Conservation (phyloP, 2,888 invertebrate genomes). For the Coenonympha glycerion region DNA sequence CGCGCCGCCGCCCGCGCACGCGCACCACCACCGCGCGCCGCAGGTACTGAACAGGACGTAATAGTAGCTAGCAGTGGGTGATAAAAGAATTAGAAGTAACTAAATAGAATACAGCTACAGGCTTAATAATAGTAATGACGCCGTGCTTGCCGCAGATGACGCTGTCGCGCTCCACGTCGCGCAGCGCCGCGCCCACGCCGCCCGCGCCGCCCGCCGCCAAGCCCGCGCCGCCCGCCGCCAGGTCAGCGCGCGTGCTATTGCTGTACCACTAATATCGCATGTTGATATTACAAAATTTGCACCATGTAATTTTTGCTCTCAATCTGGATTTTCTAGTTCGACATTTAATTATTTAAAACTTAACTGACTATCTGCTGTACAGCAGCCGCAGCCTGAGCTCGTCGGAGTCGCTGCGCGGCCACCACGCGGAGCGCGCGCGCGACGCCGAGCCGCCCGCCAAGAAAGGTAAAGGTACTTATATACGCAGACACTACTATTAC, state of each 20-base stretch:
- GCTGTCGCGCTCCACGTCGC: constrained; percentile 16
- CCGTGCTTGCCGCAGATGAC: constrained; percentile 14
- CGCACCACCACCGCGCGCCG: constrained; percentile 29
- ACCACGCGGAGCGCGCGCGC: constrained; percentile 54
- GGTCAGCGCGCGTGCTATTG: too few species aligned
- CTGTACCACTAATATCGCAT: neutral
- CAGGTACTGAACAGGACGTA: constrained; percentile 23
- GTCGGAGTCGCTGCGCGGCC: constrained; percentile 50
- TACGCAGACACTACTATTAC: too few species aligned
- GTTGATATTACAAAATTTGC: neutral
- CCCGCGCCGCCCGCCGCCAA: constrained; percentile 45
- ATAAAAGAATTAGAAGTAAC: too few species aligned
- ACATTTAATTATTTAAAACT: too few species aligned
- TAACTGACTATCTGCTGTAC: neutral
- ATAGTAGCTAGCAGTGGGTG: neutral
- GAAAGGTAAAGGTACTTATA: constrained; percentile 63
- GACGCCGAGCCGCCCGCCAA: constrained; percentile 62
- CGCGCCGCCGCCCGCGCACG: constrained; percentile 30
- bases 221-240: constrained; percentile 43
- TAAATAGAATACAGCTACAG: too few species aligned
- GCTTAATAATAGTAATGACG: too few species aligned
- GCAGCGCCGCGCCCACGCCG: constrained; percentile 33
- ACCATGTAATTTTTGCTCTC: too few species aligned
- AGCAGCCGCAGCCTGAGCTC: constrained; percentile 34
- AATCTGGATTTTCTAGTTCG: too few species aligned